A percentile compares a stretch with the other conserved stretches of the same genome.
These are phyloP conservation scores for Forbesichthys papilliferus DNA, from an alignment of 2,113 vertebrate genomes.

Conservation along the genomic window DNA sequence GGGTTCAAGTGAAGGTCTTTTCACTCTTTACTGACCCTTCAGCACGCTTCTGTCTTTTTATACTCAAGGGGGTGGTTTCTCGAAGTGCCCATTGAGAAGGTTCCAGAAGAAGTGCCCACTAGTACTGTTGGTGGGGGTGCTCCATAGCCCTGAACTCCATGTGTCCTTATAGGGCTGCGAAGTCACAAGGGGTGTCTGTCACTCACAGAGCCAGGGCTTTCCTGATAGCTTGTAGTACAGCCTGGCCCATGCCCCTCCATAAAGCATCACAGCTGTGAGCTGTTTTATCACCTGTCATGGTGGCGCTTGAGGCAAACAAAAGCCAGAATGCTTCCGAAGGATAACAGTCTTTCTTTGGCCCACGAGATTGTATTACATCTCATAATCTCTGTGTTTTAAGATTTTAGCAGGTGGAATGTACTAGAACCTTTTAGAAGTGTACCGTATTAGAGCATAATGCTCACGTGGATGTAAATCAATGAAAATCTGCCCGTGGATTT, in stretches of 20 bases:
- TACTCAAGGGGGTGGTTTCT: constrained; percentile 71
- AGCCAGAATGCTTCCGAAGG: constrained; percentile 11
- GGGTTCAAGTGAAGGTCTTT: constrained; percentile 37
- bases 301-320: constrained; percentile 41
- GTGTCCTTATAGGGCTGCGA: constrained; percentile 76
- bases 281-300: constrained; percentile 28
- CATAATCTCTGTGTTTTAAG: too few relatives aligned
- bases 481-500: too few relatives aligned
- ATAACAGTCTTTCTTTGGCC: constrained; percentile 30
- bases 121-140: constrained; percentile 26
- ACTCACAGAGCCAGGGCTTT: constrained; percentile 62
- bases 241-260: constrained; percentile 25
- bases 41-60: constrained; percentile 66
- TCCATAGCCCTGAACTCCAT: constrained; percentile 57
- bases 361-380: too few relatives aligned
- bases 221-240: constrained; percentile 52
- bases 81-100: constrained; percentile 71
- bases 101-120: constrained; percentile 74
- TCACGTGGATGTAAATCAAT: too few relatives aligned
- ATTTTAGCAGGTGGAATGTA: too few relatives aligned
- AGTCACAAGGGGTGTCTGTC: constrained; percentile 78
- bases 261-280: constrained; percentile 58
- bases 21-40: constrained; percentile 34
- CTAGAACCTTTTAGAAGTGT: too few relatives aligned
- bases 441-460: too few relatives aligned